A percentile compares a stretch with the other conserved stretches of the same genome.
Conservation (phyloP, 2,888 invertebrate species). For the Chirona hameri region DNA sequence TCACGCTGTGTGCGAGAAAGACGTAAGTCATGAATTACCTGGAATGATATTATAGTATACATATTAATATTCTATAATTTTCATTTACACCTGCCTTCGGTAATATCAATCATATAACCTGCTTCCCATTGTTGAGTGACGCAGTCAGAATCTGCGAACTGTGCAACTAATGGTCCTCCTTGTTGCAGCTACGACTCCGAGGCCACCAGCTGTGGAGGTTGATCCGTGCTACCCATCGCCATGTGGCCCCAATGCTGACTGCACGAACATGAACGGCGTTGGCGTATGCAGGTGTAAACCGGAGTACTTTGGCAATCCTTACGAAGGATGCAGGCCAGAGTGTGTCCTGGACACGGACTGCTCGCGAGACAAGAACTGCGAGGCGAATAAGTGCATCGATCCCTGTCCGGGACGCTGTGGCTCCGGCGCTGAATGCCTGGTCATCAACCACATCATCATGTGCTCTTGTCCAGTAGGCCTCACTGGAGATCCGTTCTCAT, state of each 20-base stretch:
- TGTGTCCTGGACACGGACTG: constrained; percentile 74
- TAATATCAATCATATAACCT: too few relatives aligned
- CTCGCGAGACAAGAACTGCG: constrained; percentile 64
- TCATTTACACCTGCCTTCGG: too few relatives aligned
- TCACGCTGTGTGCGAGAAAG: constrained; percentile 58
- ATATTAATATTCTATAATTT: too few relatives aligned
- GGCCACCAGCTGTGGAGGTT: neutral
- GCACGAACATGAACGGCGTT: constrained; percentile 63
- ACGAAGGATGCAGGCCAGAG: constrained; percentile 59
- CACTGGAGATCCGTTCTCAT: constrained; percentile 62
- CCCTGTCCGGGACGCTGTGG: constrained; percentile 77
- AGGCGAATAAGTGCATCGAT: constrained; percentile 35
- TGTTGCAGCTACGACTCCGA: neutral
- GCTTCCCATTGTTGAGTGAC: too few relatives aligned
- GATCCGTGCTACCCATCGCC: constrained; percentile 8
- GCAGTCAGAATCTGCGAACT: too few relatives aligned
- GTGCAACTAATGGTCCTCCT: too few relatives aligned
- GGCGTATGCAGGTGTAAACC: constrained; percentile 31
- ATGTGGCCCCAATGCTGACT: constrained; percentile 75
- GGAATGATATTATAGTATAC: too few relatives aligned
- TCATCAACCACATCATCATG: constrained; percentile 69
- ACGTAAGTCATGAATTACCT: too few relatives aligned
- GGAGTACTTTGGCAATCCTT: constrained; percentile 55
- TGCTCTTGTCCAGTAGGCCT: constrained; percentile 68
- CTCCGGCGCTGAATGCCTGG: constrained; percentile 65